Percentiles rank a stretch among this genome's conserved stretches.
phyloP scores from a whole-genome alignment of 2,797 vertebrate genomes.

The Sitta carolinensis region DNA sequence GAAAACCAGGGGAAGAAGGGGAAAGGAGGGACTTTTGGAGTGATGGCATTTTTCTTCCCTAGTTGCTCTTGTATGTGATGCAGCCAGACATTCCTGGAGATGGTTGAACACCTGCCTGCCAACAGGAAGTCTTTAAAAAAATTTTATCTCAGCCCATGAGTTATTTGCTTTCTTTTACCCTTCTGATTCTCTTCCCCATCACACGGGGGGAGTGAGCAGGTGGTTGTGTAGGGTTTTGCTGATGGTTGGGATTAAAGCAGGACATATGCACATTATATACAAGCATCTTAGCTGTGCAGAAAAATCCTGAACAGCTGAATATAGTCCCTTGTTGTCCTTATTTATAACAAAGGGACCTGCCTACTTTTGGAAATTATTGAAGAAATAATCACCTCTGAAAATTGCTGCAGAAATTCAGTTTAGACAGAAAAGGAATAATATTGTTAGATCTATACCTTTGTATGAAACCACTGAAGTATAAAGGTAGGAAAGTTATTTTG shows the following conservation, averaged over 20 bases:
- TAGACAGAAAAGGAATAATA: not conserved
- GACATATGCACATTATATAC: too few species aligned
- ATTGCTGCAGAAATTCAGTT: not conserved
- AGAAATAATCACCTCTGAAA: not conserved
- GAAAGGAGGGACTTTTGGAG: not conserved
- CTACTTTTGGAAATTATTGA: not conserved
- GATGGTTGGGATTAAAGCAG: not conserved
- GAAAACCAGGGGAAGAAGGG: not conserved
- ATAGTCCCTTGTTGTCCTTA: not conserved
- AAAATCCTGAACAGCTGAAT: not conserved
- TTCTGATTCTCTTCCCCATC: rapidly evolving
- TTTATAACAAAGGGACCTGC: not conserved
- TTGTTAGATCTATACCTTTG: not conserved
- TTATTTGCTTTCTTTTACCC: not conserved
- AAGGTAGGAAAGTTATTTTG: not conserved
- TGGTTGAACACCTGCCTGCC: not conserved
- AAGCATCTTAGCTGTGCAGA: not conserved
- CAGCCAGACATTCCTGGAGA: not conserved
- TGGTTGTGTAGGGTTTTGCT: not conserved
- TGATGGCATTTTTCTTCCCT: not conserved
- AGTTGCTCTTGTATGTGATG: not conserved
- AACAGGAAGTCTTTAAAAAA: not conserved
- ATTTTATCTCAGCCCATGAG: not conserved
- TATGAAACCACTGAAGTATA: not conserved
- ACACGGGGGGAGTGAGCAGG: not conserved